Evolutionary conservation across 1,140 invertebrate species (phyloP), one percentile per base, ranked within the genome.

Genomic region (Brachionus koreanus): DNA sequence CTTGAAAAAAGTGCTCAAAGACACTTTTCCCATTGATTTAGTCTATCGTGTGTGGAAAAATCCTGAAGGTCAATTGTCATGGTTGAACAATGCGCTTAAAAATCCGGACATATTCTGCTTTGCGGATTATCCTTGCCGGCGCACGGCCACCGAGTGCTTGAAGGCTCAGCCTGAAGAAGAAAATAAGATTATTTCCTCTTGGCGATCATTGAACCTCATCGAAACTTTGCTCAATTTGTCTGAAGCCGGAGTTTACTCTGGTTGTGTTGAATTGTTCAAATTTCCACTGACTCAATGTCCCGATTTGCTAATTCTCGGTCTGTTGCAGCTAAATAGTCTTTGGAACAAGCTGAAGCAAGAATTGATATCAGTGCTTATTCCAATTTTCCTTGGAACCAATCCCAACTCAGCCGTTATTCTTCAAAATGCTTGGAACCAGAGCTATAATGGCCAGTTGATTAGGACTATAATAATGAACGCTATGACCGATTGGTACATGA

Each of bases 401-500:
- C 94, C 94, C 1, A 98, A 98, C 88, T 69, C 94, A 92, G 83
- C 94, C 7, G 86, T 94, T 13, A 94, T 98, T 76, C 89, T 98
- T 25, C 95, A 97, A 88, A 93, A 95, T 87, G 95, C 95, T 0
- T 98, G 97, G 97, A 94, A 91, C 84, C 83, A 84, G 2, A 83
- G 89, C 86, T 86, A 86, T 67, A 87, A 89, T 83, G 86, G 88
- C 12, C 86, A 84, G 69, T 86, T 86, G 5, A 88, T 90, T 16
- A 85, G 94, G 82, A 92, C 93, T 4, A 92, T 96, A 57, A 93
- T 98, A 39, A 97, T 98, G 93, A 94, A 95, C 85, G 92, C 95
- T 0, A 98, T 98, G 96, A 94, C 94, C 2, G 96, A 98, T 79
- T 98, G 95, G 95, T 98, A 98, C 87, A 90, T 94, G 83, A 81